Conservation (phyloP, 2,797 vertebrate species). For the Acipenser oxyrinchus region DNA sequence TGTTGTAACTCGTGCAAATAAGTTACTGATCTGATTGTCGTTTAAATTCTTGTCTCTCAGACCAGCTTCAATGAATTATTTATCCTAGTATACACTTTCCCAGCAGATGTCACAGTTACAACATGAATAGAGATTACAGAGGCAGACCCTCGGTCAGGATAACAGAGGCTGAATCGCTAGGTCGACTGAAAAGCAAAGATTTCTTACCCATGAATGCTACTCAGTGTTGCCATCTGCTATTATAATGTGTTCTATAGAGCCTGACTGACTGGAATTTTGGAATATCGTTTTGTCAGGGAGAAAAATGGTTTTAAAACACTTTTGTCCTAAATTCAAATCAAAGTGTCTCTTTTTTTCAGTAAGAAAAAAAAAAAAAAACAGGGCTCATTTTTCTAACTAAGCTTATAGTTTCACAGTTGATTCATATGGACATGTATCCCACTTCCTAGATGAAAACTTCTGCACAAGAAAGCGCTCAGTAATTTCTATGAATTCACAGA, state of each 20-base stretch:
- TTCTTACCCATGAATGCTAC: not conserved
- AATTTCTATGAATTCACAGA: no score
- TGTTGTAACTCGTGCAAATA: no score
- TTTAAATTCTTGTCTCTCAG: no score
- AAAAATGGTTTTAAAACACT: not conserved
- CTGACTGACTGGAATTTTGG: not conserved
- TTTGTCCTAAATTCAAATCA: no score
- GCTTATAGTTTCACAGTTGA: no score
- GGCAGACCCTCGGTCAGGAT: not conserved
- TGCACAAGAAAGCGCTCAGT: no score
- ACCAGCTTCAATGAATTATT: not conserved
- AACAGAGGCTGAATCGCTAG: not conserved
- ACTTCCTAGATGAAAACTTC: no score
- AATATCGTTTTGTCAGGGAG: not conserved
- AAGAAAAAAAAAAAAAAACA: no score
- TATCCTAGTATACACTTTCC: not conserved
- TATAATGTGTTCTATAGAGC: not conserved
- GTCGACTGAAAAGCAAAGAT: not conserved
- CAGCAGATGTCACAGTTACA: not conserved
- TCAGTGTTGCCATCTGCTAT: not conserved
- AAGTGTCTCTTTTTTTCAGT: no score
- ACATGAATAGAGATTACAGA: not conserved
- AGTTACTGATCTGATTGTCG: no score
- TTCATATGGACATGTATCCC: no score
- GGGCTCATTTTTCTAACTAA: no score